phyloP scores from a whole-genome alignment of 2,888 invertebrate genomes.

The Scaptomyza caliginosa region DNA sequence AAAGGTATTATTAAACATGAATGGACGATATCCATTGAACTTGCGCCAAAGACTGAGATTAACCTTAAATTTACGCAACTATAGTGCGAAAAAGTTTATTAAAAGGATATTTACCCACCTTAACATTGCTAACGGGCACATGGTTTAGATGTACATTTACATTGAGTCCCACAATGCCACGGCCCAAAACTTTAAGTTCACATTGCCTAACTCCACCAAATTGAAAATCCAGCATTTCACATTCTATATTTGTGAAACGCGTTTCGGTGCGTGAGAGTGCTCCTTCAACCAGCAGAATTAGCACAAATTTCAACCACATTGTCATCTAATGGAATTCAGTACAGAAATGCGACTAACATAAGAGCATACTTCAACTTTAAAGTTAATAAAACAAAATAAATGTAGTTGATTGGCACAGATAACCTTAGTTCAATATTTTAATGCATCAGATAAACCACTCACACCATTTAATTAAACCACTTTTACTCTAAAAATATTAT shows the following conservation, averaged over 20 bases:
- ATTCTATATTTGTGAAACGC: constrained; percentile 27
- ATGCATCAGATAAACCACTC: no score
- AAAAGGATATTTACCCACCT: constrained; percentile 5
- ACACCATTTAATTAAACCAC: no score
- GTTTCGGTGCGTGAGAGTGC: neutral
- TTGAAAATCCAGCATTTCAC: constrained; percentile 13
- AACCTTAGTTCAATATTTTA: no score
- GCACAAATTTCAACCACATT: neutral
- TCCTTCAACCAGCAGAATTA: neutral
- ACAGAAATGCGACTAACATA: no score
- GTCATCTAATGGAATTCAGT: no score
- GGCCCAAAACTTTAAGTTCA: constrained; percentile 8
- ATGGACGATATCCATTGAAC: constrained; percentile 37
- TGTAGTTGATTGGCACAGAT: no score
- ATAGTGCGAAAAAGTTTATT: neutral
- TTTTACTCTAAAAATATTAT: no score
- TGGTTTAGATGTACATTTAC: constrained; percentile 2
- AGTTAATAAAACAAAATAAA: no score
- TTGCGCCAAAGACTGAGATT: constrained; percentile 34
- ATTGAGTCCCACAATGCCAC: constrained; percentile 16
- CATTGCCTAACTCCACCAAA: no score
- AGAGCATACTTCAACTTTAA: no score
- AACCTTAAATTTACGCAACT: no score
- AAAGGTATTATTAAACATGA: constrained; percentile 35
- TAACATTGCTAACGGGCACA: constrained; percentile 12